These are phyloP conservation scores for Dolichopus griseipennis DNA, from an alignment of 2,888 invertebrate genomes.

Conservation along the genomic window DNA sequence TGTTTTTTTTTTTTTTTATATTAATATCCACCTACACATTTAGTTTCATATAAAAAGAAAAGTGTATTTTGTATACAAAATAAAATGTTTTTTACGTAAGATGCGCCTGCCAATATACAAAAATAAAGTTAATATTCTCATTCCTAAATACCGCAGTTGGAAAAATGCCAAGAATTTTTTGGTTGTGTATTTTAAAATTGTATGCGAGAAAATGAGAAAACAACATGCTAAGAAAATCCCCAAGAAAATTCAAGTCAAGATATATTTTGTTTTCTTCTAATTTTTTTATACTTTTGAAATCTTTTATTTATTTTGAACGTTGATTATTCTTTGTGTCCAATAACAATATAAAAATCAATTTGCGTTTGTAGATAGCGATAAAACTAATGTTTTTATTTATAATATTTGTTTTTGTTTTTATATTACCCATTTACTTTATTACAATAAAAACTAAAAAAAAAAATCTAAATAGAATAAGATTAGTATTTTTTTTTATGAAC, in stretches of 20 bases:
- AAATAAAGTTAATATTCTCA: background rate
- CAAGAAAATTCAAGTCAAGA: background rate
- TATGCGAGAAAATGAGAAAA: too few relatives aligned
- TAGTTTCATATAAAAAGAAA: background rate
- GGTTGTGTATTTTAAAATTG: background rate
- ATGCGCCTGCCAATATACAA: background rate
- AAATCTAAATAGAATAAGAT: too few relatives aligned
- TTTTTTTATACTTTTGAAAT: background rate
- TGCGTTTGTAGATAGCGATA: background rate
- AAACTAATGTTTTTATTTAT: background rate
- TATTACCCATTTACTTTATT: background rate
- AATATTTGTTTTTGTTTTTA: background rate
- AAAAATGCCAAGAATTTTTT: background rate
- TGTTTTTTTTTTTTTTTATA: background rate
- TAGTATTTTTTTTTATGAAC: background rate
- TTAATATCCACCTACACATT: background rate
- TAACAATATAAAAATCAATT: conserved; percentile 2
- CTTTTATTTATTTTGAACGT: background rate
- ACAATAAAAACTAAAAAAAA: background rate
- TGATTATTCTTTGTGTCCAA: background rate
- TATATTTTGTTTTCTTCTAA: background rate
- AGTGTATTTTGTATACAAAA: too few relatives aligned
- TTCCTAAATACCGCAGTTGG: background rate
- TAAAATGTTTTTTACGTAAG: background rate
- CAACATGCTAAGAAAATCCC: background rate